phyloP scores from a whole-genome alignment of 2,888 invertebrate species.

The Drosophila lacicola region DNA sequence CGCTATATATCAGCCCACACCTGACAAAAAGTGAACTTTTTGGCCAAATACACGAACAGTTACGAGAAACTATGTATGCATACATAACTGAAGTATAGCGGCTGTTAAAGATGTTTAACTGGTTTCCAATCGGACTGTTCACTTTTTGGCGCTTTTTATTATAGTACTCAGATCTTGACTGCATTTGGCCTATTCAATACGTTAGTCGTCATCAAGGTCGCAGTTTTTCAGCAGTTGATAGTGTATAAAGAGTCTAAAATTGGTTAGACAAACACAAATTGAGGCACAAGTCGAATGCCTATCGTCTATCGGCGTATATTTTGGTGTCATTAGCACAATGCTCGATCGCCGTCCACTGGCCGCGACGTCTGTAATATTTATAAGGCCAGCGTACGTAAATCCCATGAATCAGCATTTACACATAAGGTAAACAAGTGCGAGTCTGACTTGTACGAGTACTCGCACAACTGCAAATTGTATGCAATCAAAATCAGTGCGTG shows the following conservation, averaged over 20 bases:
- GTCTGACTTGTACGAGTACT: neutral
- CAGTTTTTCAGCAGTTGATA: constrained; percentile 23
- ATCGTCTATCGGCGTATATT: constrained; percentile 19
- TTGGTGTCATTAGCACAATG: constrained; percentile 53
- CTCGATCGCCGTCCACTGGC: constrained; percentile 9
- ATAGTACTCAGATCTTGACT: constrained; percentile 10
- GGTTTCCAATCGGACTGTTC: constrained; percentile 51
- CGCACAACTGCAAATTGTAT: constrained; percentile 44
- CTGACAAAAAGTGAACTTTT: constrained; percentile 60
- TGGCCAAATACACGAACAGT: constrained; percentile 23
- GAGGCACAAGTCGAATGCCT: constrained; percentile 25
- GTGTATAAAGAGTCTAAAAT: constrained; percentile 43
- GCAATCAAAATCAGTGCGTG: constrained; percentile 51
- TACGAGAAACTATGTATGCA: neutral
- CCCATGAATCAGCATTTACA: constrained; percentile 51
- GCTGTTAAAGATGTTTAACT: constrained; percentile 63
- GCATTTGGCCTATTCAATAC: constrained; percentile 15
- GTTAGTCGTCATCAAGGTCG: constrained; percentile 46
- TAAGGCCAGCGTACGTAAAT: constrained; percentile 45
- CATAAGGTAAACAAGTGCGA: constrained; percentile 3
- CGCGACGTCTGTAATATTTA: constrained; percentile 31
- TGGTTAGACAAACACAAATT: constrained; percentile 42
- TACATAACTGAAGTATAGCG: constrained; percentile 2
- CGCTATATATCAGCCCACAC: constrained; percentile 50
- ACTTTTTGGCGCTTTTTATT: constrained; percentile 31